phyloP scores from a whole-genome alignment of 2,113 vertebrate species.

The Bubo bubo region DNA sequence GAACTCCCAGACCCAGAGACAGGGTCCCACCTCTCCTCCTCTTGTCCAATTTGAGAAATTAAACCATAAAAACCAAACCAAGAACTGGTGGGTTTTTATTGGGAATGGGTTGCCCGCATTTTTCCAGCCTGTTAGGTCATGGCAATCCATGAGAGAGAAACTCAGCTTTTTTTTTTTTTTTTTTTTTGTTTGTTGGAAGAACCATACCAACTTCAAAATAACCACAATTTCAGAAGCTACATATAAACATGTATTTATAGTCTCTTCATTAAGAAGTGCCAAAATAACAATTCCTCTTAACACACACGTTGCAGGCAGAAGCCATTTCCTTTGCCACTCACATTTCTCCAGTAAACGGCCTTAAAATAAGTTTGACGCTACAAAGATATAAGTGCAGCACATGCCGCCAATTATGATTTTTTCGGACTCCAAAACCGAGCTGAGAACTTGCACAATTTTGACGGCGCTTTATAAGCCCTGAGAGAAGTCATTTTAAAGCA shows the following conservation, averaged over 20 bases:
- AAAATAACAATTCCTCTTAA: background rate
- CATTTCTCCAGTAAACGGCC: background rate
- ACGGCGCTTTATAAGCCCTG: background rate
- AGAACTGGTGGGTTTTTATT: background rate
- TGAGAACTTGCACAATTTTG: background rate
- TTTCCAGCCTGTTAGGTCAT: background rate
- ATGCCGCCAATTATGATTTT: background rate
- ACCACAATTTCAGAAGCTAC: conserved; percentile 33
- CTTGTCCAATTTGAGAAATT: background rate
- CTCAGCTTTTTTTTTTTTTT: background rate
- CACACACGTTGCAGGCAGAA: background rate
- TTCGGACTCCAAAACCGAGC: background rate
- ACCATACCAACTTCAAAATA: conserved; percentile 16
- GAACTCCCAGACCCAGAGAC: background rate
- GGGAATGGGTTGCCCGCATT: background rate
- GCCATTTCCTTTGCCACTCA: background rate
- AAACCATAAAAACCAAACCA: background rate
- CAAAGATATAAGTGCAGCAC: background rate
- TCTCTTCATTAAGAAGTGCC: background rate
- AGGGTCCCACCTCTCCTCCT: background rate
- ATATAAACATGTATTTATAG: background rate
- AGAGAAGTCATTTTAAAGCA: background rate
- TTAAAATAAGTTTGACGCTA: background rate
- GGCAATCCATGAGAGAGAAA: background rate
- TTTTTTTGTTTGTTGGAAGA: background rate